Evolutionary conservation across 2,797 vertebrate genomes (phyloP), one percentile per base, ranked within the genome.

Genomic region (Nyctibius grandis): DNA sequence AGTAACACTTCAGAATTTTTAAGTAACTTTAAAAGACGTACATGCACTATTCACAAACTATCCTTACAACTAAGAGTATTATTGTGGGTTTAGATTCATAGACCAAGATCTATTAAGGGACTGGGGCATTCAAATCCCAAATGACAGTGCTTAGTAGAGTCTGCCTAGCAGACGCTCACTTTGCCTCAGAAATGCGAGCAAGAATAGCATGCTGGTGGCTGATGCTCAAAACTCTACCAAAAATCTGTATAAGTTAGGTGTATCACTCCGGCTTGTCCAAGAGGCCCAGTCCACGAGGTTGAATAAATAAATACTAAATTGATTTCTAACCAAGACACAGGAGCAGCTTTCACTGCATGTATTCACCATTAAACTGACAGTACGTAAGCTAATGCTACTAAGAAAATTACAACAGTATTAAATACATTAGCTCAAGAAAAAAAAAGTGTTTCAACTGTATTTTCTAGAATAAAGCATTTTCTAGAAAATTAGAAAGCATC

Each of bases 211-310:
- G 11, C 25, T 60, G 29, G 42, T 33, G 4, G 36, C 22, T 2
- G 0, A 28, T 19, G 11, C 20, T 60, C 26, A 60, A 84, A 85
- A 74, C 12, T 11, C 40, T 36, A 56, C 19, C 40, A n/a, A 77
- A n/a, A 44, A 85, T 26, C 47, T 74, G 0, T n/a, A 75, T n/a
- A n/a, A n/a, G n/a, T n/a, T n/a, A 2, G 2, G 9, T 59, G 26
- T 64, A 77, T 16, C 18, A 63, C 20, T 9, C 9, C 36, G 91
- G 10, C 34, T 76, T 21, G 44, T 61, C 45, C 33, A 79, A 45
- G n/a, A 76, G 36, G 18, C n/a, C 74, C 31, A 67, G 9, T 38
- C 25, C n/a, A 61, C 44, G 40, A 34, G 9, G 38, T 4, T 78
- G 9, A 89, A 67, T 44, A 88, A 88, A 75, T 31, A 56, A 74